Conservation (phyloP, 2,113 vertebrate species). For the Onychorhynchus coronatus region DNA sequence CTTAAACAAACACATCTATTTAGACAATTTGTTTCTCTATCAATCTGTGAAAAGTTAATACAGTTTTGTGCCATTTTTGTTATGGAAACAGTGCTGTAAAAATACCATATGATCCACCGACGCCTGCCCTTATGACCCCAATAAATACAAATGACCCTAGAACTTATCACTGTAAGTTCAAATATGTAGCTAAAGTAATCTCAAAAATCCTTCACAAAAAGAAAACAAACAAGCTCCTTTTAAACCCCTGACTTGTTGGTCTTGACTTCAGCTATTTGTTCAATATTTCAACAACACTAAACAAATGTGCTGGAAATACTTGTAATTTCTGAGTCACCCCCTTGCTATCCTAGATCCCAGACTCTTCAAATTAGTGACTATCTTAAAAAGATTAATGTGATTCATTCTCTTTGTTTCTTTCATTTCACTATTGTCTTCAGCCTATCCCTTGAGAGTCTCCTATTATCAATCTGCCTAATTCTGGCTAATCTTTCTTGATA, state of each 20-base stretch:
- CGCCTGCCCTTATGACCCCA: slow-evolving; percentile 47
- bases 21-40: slow-evolving; percentile 36
- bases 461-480: neutral
- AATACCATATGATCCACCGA: slow-evolving; percentile 19
- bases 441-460: neutral
- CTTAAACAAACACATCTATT: slow-evolving; percentile 5
- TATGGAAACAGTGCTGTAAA: slow-evolving; percentile 44
- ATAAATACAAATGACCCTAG: slow-evolving; percentile 56
- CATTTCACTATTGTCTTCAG: neutral
- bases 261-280: slow-evolving; percentile 55
- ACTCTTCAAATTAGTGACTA: neutral
- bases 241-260: slow-evolving; percentile 28
- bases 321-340: slow-evolving; percentile 10
- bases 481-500: neutral
- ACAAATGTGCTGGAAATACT: slow-evolving; percentile 40
- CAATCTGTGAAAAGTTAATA: slow-evolving; percentile 51
- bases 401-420: neutral
- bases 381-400: neutral
- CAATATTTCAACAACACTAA: slow-evolving; percentile 39
- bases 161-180: slow-evolving; percentile 35
- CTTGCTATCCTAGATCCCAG: slow-evolving; percentile 18
- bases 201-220: slow-evolving; percentile 54
- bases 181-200: slow-evolving; percentile 58
- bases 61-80: slow-evolving; percentile 34
- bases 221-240: slow-evolving; percentile 56